A percentile compares a stretch with the other conserved stretches of the same genome.
Evolutionary conservation across 2,888 invertebrate species (phyloP).

Genomic region (Scrobipalpa atriplicella): DNA sequence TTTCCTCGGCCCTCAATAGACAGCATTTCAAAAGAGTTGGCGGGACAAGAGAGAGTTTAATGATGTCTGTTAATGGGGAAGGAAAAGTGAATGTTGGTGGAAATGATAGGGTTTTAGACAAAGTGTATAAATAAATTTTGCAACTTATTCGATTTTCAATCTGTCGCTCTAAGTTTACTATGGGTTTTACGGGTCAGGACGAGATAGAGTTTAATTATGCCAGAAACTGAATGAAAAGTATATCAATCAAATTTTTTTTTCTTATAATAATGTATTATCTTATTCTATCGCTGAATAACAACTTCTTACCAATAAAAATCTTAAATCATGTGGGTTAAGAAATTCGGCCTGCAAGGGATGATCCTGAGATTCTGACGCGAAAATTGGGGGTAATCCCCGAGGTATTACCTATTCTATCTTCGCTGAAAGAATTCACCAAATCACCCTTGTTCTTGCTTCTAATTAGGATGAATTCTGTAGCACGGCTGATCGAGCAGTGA

Average conservation of each 20-base stretch:
- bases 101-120: not conserved
- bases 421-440: conserved; percentile 17
- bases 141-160: conserved; percentile 80
- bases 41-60: not conserved
- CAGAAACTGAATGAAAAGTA: too few species aligned
- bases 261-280: too few species aligned
- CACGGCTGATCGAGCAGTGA: too few species aligned
- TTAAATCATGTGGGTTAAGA: too few species aligned
- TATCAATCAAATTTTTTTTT: too few species aligned
- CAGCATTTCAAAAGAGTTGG: not conserved
- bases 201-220: too few species aligned
- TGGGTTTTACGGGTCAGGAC: conserved; percentile 63
- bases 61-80: not conserved
- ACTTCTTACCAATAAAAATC: too few species aligned
- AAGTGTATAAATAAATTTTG: too few species aligned
- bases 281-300: too few species aligned
- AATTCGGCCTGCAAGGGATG: not conserved
- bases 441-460: conserved; percentile 16
- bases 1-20: not conserved
- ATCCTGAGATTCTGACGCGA: conserved; percentile 3
- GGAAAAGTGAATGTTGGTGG: not conserved
- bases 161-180: conserved; percentile 76
- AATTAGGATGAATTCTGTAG: not conserved
- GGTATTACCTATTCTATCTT: not conserved
- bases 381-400: conserved; percentile 16